Evolutionary conservation across 2,797 vertebrate species (phyloP).

Genomic region (Siniperca obscura): DNA sequence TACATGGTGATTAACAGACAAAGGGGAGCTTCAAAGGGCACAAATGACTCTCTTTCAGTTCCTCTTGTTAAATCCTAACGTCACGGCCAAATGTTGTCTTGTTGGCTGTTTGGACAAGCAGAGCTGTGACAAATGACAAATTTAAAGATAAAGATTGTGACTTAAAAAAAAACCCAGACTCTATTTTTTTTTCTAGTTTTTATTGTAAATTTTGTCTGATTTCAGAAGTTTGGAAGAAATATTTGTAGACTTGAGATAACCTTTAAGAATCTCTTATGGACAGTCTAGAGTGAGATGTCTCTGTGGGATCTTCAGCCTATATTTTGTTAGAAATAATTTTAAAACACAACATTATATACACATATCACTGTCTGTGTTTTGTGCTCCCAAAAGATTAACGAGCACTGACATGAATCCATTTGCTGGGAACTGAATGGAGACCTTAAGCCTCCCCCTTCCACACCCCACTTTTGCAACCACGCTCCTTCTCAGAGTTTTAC

Average conservation of each 20-base stretch:
- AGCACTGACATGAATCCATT: constrained; percentile 16
- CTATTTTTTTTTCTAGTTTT: too few species aligned
- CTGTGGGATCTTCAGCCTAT: not conserved
- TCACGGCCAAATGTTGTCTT: constrained; percentile 62
- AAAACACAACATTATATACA: not conserved
- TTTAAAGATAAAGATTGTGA: not conserved
- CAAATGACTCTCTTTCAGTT: constrained; percentile 56
- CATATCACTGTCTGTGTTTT: not conserved
- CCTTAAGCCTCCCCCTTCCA: not conserved
- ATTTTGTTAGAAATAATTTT: fast-evolving
- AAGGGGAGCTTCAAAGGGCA: constrained; percentile 62
- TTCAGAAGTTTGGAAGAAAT: not conserved
- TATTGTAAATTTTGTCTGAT: not conserved
- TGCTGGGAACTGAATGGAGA: not conserved
- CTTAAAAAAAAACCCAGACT: not conserved
- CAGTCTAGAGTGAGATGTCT: not conserved
- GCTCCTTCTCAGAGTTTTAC: constrained; percentile 62
- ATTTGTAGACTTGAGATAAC: not conserved
- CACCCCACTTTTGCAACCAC: constrained; percentile 6
- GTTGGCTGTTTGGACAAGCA: constrained; percentile 31
- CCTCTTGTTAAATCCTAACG: constrained; percentile 72
- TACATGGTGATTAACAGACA: constrained; percentile 66
- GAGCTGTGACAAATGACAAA: not conserved
- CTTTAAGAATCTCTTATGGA: not conserved
- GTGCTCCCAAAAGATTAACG: not conserved